phyloP scores from a whole-genome alignment of 2,888 invertebrate genomes.

The Osmoderma eremita region DNA sequence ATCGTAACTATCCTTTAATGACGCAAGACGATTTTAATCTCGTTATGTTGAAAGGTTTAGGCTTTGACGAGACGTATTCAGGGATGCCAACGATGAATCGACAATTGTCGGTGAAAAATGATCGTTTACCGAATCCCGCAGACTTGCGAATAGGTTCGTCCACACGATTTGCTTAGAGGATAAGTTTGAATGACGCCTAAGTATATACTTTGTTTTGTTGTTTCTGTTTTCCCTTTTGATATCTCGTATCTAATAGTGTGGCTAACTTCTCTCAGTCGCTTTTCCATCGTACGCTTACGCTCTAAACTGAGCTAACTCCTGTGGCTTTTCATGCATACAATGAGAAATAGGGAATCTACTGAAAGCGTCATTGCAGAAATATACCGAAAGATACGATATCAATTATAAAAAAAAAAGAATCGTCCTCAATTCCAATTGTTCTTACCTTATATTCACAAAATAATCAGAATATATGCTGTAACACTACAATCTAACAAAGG shows the following conservation, averaged over 20 bases:
- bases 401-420: no score
- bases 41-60: conserved; percentile 43
- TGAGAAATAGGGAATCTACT: background rate
- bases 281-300: conserved; percentile 28
- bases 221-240: background rate
- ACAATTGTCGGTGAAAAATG: conserved; percentile 59
- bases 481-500: no score
- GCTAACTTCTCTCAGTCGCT: conserved; percentile 26
- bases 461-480: no score
- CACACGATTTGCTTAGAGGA: background rate
- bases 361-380: conserved; percentile 14
- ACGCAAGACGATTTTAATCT: conserved; percentile 5
- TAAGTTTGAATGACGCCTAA: background rate
- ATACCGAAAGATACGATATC: background rate
- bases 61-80: conserved; percentile 47
- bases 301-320: conserved; percentile 14
- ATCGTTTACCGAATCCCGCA: conserved; percentile 47
- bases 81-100: conserved; percentile 62
- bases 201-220: conserved; percentile 16
- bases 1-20: background rate
- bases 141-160: conserved; percentile 44
- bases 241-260: conserved; percentile 21
- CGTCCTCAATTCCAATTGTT: no score
- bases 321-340: background rate
- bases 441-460: no score